A percentile compares a stretch with the other conserved stretches of the same genome.
Conservation (phyloP, 2,113 vertebrate species). For the Myxocyprinus asiaticus region DNA sequence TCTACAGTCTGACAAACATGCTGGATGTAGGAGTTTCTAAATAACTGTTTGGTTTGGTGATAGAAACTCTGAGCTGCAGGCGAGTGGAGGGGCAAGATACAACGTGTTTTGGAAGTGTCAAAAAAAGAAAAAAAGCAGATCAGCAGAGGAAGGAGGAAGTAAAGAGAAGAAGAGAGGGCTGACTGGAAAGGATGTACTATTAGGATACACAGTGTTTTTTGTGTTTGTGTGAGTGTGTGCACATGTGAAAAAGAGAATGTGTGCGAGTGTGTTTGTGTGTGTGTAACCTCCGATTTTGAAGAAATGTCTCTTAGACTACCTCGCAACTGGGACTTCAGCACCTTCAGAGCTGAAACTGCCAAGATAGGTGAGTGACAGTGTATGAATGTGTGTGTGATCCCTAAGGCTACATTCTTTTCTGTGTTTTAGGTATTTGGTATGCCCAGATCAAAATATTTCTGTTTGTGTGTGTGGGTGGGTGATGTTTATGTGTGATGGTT, state of each 20-base stretch:
- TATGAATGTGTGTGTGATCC: constrained; percentile 10
- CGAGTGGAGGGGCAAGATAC: constrained; percentile 58
- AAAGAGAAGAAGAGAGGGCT: not conserved
- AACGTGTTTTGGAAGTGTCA: constrained; percentile 50
- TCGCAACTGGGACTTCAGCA: constrained; percentile 91
- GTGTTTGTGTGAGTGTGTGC: constrained; percentile 23
- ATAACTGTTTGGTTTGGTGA: not conserved
- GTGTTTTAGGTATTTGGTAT: not conserved
- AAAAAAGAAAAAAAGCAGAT: constrained; percentile 58
- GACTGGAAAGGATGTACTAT: constrained; percentile 44
- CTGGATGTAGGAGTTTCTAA: not conserved
- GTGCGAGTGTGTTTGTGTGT: constrained; percentile 45
- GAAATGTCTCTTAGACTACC: constrained; percentile 93
- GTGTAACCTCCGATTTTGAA: constrained; percentile 58
- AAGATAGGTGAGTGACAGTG: constrained; percentile 82
- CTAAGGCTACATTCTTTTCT: too few relatives aligned
- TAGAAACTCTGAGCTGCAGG: not conserved
- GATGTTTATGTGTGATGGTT: not conserved
- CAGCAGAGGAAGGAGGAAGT: constrained; percentile 80
- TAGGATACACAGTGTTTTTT: constrained; percentile 19
- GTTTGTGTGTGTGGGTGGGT: not conserved
- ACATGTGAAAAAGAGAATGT: constrained; percentile 23
- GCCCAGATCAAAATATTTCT: not conserved
- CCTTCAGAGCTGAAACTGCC: constrained; percentile 80
- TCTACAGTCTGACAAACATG: not conserved